Base-by-base conservation (phyloP, 2,888 invertebrate genomes). In the Eupithecia centaureata region DNA sequence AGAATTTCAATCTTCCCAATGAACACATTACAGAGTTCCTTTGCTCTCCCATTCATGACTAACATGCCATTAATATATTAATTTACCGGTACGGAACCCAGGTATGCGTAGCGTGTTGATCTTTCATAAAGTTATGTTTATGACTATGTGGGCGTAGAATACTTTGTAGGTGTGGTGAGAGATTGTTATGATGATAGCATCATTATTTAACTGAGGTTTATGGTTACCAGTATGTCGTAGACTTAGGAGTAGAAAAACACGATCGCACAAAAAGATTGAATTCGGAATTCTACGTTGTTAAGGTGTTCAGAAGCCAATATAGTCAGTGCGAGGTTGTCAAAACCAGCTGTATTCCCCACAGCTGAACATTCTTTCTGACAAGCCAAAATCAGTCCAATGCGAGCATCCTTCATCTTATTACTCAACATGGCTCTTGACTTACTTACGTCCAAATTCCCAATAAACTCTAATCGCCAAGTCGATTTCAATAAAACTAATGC, bases 401-500 rank as follows among this genome's bases (percentile, higher is more conserved):
- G 12, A 22, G 22, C 18, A 1, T 47, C 47, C 22, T 42, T 47
- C n/a, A 4, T n/a, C n/a, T n/a, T 47, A 7, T 47, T 47, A 47
- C 47, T 47, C 10, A 47, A 47, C 47, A 47, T 47, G n/a, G 18
- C 22, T 47, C 22, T 22, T 3, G n/a, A 18, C n/a, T n/a, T n/a
- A n/a, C 10, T 42, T 42, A 42, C 18, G n/a, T 42, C 25, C 7
- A 7, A 52, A 27, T 27, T 27, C 27, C 27, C 27, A 52, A 52
- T 27, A 52, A 52, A 27, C 58, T 65, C 25, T 25, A 56, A 13
- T 57, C 47, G 10, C 27, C 38, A n/a, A 51, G 47, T 22, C 54
- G 35, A 61, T 67, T 56, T 54, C 63, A 61, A 61, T 67, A 64
- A 67, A 65, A 47, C 56, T 33, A 63, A 64, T 70, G 28, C 51